These are phyloP conservation scores for Sebastes diaconus DNA, from an alignment of 2,797 vertebrate genomes.

Conservation along the genomic window DNA sequence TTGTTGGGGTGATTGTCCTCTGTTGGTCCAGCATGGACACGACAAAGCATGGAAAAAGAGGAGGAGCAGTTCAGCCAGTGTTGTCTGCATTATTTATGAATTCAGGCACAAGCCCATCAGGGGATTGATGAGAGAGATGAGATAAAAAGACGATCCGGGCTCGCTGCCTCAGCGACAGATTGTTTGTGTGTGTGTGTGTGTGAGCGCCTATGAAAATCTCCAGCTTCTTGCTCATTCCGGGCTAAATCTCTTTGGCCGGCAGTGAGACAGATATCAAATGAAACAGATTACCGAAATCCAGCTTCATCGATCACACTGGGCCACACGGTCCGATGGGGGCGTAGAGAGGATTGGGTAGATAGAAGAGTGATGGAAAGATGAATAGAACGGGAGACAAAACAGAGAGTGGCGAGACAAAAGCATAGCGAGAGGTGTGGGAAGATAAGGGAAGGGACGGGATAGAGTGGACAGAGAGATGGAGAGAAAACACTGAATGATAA, in stretches of 20 bases:
- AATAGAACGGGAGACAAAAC: constrained; percentile 25
- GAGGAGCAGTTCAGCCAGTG: constrained; percentile 1
- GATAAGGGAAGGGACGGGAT: not conserved
- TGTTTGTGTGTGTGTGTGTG: constrained; percentile 27
- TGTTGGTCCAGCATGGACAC: constrained; percentile 13
- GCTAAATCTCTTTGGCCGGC: constrained; percentile 59
- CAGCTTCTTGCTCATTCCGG: constrained; percentile 50
- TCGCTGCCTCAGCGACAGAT: constrained; percentile 45
- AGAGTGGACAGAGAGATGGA: constrained; percentile 6
- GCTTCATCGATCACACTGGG: constrained; percentile 69
- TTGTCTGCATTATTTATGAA: constrained; percentile 67
- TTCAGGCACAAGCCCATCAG: constrained; percentile 40
- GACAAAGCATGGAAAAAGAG: constrained; percentile 1
- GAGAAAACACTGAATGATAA: constrained; percentile 15
- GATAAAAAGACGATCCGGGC: constrained; percentile 55
- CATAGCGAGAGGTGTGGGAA: not conserved
- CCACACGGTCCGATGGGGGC: constrained; percentile 1
- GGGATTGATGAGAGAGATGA: constrained; percentile 52
- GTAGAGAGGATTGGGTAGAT: constrained; percentile 21
- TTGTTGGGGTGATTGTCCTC: not conserved
- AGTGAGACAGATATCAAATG: constrained; percentile 68
- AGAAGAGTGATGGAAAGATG: constrained; percentile 29
- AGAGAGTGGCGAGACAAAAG: constrained; percentile 9
- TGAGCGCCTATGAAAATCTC: constrained; percentile 45
- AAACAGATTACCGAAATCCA: constrained; percentile 73